Conservation (phyloP, 2,113 vertebrate species). For the Malurus elegans region DNA sequence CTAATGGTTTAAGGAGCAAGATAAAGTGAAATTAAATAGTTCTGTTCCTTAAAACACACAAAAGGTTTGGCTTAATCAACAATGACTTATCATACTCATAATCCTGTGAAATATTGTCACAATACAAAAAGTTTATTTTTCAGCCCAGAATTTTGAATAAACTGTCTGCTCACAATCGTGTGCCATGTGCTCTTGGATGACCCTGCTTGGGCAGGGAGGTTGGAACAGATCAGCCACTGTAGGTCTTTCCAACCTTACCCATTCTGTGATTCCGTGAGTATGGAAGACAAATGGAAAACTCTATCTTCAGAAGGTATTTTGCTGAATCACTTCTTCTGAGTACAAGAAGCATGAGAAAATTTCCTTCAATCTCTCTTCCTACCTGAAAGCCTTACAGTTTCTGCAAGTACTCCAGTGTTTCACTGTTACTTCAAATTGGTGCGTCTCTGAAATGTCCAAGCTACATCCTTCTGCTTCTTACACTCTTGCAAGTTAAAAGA, state of each 20-base stretch:
- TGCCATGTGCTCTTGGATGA: not conserved
- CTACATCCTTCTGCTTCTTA: not conserved
- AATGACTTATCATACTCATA: not conserved
- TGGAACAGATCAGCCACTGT: accelerated
- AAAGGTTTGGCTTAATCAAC: not conserved
- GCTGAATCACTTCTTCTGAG: not conserved
- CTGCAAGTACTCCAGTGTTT: not conserved
- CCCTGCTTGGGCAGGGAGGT: not conserved
- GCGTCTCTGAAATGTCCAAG: not conserved
- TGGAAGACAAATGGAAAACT: not conserved
- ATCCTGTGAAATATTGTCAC: not conserved
- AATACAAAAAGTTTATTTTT: not conserved
- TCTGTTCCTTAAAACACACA: not conserved
- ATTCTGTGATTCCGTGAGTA: not conserved
- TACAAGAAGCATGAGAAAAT: not conserved
- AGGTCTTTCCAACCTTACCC: not conserved
- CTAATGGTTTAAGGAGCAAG: not conserved
- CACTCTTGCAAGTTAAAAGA: not conserved
- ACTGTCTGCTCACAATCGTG: not conserved
- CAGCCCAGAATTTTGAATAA: not conserved
- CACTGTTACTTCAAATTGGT: not conserved
- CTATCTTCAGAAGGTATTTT: not conserved
- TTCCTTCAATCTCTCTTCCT: not conserved
- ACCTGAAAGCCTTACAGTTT: not conserved
- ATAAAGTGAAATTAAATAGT: not conserved